Evolutionary conservation across 2,888 invertebrate species (phyloP), one percentile per base, ranked within the genome.

Genomic region (Diadegma fenestrale): DNA sequence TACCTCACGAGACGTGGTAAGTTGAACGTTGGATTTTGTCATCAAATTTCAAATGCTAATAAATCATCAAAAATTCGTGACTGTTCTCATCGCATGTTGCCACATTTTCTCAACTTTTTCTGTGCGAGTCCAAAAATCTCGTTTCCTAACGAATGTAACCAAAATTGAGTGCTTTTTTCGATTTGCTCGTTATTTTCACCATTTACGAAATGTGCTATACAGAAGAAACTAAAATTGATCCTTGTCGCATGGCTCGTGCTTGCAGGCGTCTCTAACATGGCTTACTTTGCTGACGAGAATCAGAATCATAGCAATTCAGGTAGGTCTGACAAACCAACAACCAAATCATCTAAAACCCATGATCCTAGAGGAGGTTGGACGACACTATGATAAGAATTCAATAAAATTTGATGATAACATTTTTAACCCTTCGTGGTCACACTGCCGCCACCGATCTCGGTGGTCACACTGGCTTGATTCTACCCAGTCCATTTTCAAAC

Each of bases 211-310:
- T 81, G 78, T 87, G 92, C 92, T 91, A 89, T 79, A 85, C 37
- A 41, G n/a, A 58, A 41, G 68, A 58, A 54, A 10, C 17, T 90
- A 87, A 88, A 89, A 91, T 89, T 92, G 89, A 92, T 88, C 91
- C 90, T 86, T 86, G 82, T 92, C 90, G 93, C 93, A 93, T 93
- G 93, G 92, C 92, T 92, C 92, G 95, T 95, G 92, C 93, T 94
- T 95, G 94, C 95, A 94, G 96, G 96, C 93, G 96, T 97, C 94
- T 96, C 96, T 95, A 97, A 97, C 95, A 96, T 96, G 95, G 96
- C 96, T 94, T 97, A 97, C 95, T 96, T 96, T 95, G 95, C 96
- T 92, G 97, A 97, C 95, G 96, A 96, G 95, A 96, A 96, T 95
- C 96, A 95, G 95, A 96, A 96, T 94, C 94, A 94, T 93, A 95